These are phyloP conservation scores for Holotrichia oblita DNA, from an alignment of 1,140 invertebrate species.

Conservation along the genomic window DNA sequence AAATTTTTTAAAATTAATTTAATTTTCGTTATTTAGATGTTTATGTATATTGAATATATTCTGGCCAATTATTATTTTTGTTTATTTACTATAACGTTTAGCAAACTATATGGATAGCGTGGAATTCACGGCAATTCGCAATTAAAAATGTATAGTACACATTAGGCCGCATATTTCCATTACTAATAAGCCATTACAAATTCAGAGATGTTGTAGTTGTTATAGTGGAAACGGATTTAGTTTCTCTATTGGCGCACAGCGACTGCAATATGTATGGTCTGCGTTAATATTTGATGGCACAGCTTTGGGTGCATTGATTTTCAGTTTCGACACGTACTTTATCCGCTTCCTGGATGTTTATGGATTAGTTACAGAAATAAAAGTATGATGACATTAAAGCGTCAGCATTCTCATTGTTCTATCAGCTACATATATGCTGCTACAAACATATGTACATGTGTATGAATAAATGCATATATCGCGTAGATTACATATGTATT, in stretches of 20 bases:
- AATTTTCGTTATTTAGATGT: too few relatives aligned
- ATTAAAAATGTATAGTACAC: too few relatives aligned
- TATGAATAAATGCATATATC: not conserved
- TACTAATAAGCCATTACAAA: not conserved
- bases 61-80: too few relatives aligned
- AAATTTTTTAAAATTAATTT: too few relatives aligned
- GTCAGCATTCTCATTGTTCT: not conserved
- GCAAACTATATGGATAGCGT: too few relatives aligned
- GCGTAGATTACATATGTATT: too few relatives aligned
- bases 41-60: too few relatives aligned
- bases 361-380: slow-evolving; percentile 18
- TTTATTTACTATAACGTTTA: too few relatives aligned
- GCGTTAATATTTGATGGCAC: slow-evolving; percentile 12
- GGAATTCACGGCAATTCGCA: too few relatives aligned
- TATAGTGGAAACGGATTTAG: not conserved
- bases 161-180: too few relatives aligned
- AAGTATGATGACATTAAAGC: not conserved
- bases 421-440: not conserved
- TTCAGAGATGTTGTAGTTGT: not conserved
- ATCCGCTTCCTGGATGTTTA: slow-evolving; percentile 10
- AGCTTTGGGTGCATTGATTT: slow-evolving; percentile 7
- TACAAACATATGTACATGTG: not conserved
- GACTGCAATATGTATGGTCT: not conserved
- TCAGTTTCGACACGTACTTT: slow-evolving; percentile 12
- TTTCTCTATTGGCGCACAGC: not conserved